Evolutionary conservation across 2,888 invertebrate genomes (phyloP).

Genomic region (Itoplectis maculator): DNA sequence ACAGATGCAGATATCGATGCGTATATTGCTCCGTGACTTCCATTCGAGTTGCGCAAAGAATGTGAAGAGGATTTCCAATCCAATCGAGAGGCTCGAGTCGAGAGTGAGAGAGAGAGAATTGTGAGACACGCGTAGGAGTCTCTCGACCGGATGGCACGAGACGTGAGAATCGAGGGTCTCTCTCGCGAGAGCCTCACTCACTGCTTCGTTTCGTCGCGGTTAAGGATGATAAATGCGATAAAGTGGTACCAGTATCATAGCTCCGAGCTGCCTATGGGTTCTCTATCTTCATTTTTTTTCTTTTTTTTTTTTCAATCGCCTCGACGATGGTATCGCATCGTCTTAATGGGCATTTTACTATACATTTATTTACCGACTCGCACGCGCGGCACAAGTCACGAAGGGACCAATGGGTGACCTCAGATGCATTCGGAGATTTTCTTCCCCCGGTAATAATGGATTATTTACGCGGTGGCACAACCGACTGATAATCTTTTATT

Average conservation of each 20-base stretch:
- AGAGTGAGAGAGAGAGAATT: too few species aligned
- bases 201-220: slow-evolving; percentile 66
- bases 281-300: slow-evolving; percentile 15
- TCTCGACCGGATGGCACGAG: slow-evolving; percentile 54
- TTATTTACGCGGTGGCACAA: slow-evolving; percentile 16
- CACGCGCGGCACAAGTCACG: slow-evolving; percentile 10
- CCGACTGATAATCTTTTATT: slow-evolving; percentile 44
- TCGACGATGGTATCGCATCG: slow-evolving; percentile 63
- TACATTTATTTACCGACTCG: slow-evolving; percentile 27
- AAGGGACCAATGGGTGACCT: too few species aligned
- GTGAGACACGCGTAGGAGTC: slow-evolving; percentile 70
- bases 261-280: slow-evolving; percentile 32
- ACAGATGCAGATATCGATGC: slow-evolving; percentile 22
- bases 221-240: slow-evolving; percentile 73
- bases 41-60: slow-evolving; percentile 48
- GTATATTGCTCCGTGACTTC: slow-evolving; percentile 2
- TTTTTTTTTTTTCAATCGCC: slow-evolving; percentile 21
- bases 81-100: slow-evolving; percentile 5
- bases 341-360: slow-evolving; percentile 62
- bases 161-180: slow-evolving; percentile 55
- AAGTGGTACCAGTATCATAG: slow-evolving; percentile 67
- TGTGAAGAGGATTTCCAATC: slow-evolving; percentile 58
- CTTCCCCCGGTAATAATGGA: background rate
- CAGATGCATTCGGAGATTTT: slow-evolving; percentile 21
- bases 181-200: slow-evolving; percentile 28